phyloP scores from a whole-genome alignment of 2,113 vertebrate species.

The Sprattus sprattus region DNA sequence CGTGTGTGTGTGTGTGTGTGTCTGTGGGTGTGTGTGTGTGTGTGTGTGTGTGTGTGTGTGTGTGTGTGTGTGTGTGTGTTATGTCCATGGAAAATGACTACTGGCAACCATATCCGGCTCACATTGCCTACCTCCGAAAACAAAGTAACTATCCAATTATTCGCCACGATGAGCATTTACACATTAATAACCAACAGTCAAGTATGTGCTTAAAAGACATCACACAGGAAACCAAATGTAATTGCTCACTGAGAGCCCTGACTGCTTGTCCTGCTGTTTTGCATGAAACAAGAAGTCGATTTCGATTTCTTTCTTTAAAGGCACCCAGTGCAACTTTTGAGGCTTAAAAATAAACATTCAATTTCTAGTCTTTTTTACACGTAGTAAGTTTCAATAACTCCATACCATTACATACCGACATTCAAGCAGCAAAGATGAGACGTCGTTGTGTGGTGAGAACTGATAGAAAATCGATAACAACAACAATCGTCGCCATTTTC shows the following conservation, averaged over 20 bases:
- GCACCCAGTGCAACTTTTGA: too few relatives aligned
- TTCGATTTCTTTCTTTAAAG: too few relatives aligned
- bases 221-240: not conserved
- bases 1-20: not conserved
- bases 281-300: too few relatives aligned
- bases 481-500: too few relatives aligned
- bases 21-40: too few relatives aligned
- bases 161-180: not conserved
- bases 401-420: too few relatives aligned
- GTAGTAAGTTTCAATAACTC: too few relatives aligned
- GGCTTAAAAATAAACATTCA: too few relatives aligned
- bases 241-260: not conserved
- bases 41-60: not conserved
- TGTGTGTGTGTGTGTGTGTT: not conserved
- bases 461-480: too few relatives aligned
- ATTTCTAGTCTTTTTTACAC: too few relatives aligned
- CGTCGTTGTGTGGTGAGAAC: too few relatives aligned
- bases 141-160: not conserved
- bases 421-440: too few relatives aligned
- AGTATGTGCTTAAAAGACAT: not conserved
- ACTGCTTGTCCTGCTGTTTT: not conserved
- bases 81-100: not conserved
- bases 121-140: not conserved
- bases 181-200: not conserved
- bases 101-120: not conserved